Evolutionary conservation across 1,140 invertebrate species (phyloP), one percentile per base, ranked within the genome.

Genomic region (Mylabris phalerata): DNA sequence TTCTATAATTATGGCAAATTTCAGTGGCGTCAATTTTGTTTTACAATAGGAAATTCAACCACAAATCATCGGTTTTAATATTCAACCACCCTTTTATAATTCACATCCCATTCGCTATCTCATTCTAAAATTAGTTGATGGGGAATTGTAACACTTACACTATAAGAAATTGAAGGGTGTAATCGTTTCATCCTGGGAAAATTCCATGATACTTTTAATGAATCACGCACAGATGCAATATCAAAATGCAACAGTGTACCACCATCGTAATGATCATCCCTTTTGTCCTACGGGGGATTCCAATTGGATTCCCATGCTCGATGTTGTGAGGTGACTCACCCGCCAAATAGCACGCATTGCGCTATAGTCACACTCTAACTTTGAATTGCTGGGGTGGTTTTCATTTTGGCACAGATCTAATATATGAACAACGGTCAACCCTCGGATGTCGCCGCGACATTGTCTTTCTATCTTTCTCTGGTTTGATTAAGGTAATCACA

Each of bases 401-500:
- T 40, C 42, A 42, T 45, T 43, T 46, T 38, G 32, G 25, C 7
- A 32, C 32, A 5, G 32, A 32, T 32, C 32, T 32, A 32, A 32
- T 32, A 32, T 32, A 32, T 32, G 32, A 32, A 32, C 32, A 32
- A 32, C 32, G 32, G 32, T 32, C 32, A 32, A 32, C 32, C 32
- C 32, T 32, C 32, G 32, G 7, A 32, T 32, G 32, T 32, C 32
- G 32, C 32, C 32, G 32, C 32, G 32, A 32, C 32, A 7, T 32
- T 32, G 32, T 32, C 32, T 32, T 19, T 19, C 19, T 19, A 19
- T 19, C 19, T 19, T 19, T 19, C 32, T 5, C 32, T 32, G 54
- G 60, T 63, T 69, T 69, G 66, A 68, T 69, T 71, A 71, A 72
- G 69, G 69, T 72, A 71, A 72, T 71, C 65, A 69, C 65, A 50